Conservation (phyloP, 2,797 vertebrate species). For the Aulostomus chinensis region DNA sequence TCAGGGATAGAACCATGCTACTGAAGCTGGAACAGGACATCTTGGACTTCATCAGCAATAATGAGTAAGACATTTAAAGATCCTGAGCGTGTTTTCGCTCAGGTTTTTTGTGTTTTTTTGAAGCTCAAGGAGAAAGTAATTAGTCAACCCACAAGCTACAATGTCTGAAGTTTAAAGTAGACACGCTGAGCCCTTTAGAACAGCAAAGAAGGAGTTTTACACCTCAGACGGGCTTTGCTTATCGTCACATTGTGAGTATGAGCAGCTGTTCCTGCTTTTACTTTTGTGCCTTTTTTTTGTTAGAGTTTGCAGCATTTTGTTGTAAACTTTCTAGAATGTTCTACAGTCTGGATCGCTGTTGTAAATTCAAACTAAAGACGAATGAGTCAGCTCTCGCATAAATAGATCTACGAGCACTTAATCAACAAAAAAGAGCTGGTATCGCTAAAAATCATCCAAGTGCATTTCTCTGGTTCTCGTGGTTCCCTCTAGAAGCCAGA, state of each 20-base stretch:
- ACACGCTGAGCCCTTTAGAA: neutral
- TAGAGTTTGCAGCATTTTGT: neutral
- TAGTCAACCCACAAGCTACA: too few relatives aligned
- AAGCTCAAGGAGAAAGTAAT: neutral
- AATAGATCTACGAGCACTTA: too few relatives aligned
- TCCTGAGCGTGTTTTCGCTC: too few relatives aligned
- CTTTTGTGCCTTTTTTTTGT: neutral
- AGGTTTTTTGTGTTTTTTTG: neutral
- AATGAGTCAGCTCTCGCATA: too few relatives aligned
- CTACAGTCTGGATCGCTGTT: too few relatives aligned
- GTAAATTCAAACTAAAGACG: too few relatives aligned
- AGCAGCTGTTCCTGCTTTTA: conserved; percentile 20
- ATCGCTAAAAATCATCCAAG: too few relatives aligned
- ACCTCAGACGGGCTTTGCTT: conserved; percentile 17
- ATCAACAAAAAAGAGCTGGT: too few relatives aligned
- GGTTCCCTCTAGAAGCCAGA: conserved; percentile 83
- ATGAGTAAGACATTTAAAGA: conserved; percentile 82
- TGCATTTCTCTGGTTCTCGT: too few relatives aligned
- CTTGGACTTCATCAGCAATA: conserved; percentile 99
- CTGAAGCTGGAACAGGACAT: conserved; percentile 99
- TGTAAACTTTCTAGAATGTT: neutral
- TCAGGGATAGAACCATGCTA: conserved; percentile 98
- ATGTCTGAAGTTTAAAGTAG: too few relatives aligned
- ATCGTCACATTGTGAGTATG: conserved; percentile 21
- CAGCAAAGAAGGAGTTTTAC: conserved; percentile 1